A percentile compares a stretch with the other conserved stretches of the same genome.
phyloP scores from a whole-genome alignment of 2,888 invertebrate species.

The Synergus japonicus region DNA sequence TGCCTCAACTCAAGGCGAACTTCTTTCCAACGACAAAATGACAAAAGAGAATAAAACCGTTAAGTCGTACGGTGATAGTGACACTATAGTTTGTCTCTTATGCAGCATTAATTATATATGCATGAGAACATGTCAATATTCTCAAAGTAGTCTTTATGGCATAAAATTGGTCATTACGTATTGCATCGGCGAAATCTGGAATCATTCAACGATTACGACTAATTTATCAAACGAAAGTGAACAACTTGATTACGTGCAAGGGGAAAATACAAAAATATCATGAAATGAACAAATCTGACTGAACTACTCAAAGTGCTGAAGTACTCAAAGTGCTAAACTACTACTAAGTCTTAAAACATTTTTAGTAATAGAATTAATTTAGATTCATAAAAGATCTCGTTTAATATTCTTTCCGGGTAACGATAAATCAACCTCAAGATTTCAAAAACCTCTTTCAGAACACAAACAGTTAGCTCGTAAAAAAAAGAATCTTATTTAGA shows the following conservation, averaged over 20 bases:
- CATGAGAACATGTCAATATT: background rate
- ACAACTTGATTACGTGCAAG: background rate
- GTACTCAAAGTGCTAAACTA: background rate
- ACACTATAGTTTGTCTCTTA: background rate
- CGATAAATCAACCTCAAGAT: too few relatives aligned
- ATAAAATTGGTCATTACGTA: background rate
- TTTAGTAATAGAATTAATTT: background rate
- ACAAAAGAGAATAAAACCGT: constrained; percentile 39
- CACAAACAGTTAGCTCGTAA: background rate
- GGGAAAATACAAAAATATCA: background rate
- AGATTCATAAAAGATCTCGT: too few relatives aligned
- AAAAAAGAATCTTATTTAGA: background rate
- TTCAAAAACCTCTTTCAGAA: background rate
- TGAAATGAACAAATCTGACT: background rate
- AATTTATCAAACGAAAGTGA: background rate
- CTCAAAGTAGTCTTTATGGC: background rate
- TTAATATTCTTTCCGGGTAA: too few relatives aligned
- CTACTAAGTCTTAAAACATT: background rate
- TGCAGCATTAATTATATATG: background rate
- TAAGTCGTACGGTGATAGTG: constrained; percentile 33
- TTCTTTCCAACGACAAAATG: constrained; percentile 26
- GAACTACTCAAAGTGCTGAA: background rate
- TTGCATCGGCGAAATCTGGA: background rate
- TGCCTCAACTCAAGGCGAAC: constrained; percentile 8
- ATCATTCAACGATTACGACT: background rate